Percentiles rank a stretch among this genome's conserved stretches.
phyloP scores from a whole-genome alignment of 1,140 invertebrate genomes.

The Prorops nasuta region DNA sequence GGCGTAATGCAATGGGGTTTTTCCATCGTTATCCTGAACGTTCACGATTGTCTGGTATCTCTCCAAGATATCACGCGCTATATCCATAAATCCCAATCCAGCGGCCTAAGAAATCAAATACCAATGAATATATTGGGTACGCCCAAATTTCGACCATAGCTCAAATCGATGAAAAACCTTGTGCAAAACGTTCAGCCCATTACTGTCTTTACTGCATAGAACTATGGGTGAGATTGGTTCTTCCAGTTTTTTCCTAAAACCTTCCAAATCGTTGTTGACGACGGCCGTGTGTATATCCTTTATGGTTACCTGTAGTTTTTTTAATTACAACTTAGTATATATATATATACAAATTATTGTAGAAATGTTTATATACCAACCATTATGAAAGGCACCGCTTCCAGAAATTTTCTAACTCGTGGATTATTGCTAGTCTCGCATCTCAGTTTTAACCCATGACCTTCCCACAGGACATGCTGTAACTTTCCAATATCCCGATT shows the following conservation, averaged over 20 bases:
- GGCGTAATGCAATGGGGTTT: conserved; percentile 89
- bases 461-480: conserved; percentile 83
- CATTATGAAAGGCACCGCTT: conserved; percentile 85
- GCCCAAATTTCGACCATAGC: too few species aligned
- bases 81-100: conserved; percentile 71
- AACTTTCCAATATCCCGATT: conserved; percentile 80
- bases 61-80: conserved; percentile 72
- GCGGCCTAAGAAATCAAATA: conserved; percentile 63
- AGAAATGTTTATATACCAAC: conserved; percentile 55
- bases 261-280: conserved; percentile 73
- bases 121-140: not conserved
- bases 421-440: conserved; percentile 81
- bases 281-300: conserved; percentile 77
- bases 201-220: conserved; percentile 74
- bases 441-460: conserved; percentile 76
- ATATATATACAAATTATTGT: not conserved
- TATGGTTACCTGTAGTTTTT: conserved; percentile 67
- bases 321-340: not conserved
- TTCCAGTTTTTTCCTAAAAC: conserved; percentile 64
- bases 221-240: conserved; percentile 72
- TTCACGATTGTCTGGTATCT: conserved; percentile 68
- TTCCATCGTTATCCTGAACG: conserved; percentile 75
- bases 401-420: conserved; percentile 76
- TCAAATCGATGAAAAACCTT: too few species aligned
- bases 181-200: conserved; percentile 79